Evolutionary conservation across 2,888 invertebrate genomes (phyloP), one percentile per base, ranked within the genome.

Genomic region (Drosophila fulvimacula): DNA sequence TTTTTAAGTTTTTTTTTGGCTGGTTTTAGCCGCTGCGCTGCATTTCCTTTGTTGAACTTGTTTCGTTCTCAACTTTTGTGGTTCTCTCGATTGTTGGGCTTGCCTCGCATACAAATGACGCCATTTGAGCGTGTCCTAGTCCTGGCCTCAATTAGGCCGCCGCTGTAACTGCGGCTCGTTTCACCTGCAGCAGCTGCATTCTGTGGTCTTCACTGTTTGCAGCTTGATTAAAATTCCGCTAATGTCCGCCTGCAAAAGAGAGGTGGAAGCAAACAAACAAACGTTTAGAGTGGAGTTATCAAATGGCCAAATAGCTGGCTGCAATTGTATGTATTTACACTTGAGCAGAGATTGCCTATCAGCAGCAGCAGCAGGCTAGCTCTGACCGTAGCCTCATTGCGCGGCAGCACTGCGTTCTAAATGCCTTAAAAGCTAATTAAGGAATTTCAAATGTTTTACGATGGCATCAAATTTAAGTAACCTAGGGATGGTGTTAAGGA

Each of bases 101-200:
- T 62, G 62, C 51, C 51, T 44, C 80, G 83, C 87, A 83, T 87
- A 84, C 87, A 87, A 83, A 83, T 87, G 82, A 69, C 76, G 80
- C 84, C 84, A 83, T 84, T 76, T 69, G 79, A 77, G 65, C 74
- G 66, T 73, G 65, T 68, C 69, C 72, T 69, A 60, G 64, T 63
- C 51, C 49, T 62, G 42, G 59, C 65, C 65, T 62, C 83, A 81
- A 82, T 82, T 81, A 79, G 77, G 69, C 61, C 49, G 56, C 44
- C 62, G 68, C 57, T 79, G 64, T 62, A 58, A 41, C 64, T 67
- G 69, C 52, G 46, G 65, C 69, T 57, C 64, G 58, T 51, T 57
- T 55, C 61, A 76, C 42, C 67, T 69, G 71, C 42, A 55, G 24
- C 68, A 61, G 59, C 73, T 79, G 81, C 79, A 81, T 85, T 70